Conservation (phyloP, 2,797 vertebrate species). For the Peromyscus aztecus region DNA sequence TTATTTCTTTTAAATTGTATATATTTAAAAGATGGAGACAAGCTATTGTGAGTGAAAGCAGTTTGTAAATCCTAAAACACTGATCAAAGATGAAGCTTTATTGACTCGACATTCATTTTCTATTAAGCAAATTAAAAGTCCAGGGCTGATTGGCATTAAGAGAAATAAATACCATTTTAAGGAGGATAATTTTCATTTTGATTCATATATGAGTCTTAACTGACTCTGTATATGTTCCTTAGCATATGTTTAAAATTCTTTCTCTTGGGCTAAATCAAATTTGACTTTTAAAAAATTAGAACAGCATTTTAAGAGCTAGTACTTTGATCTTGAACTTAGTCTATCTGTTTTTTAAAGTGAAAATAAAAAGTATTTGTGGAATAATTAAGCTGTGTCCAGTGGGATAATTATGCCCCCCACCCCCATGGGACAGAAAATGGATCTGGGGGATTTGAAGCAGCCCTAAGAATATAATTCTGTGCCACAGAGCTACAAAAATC, state of each 20-base stretch:
- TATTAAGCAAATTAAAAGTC: background rate
- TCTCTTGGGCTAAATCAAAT: conserved; percentile 12
- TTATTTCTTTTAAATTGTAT: background rate
- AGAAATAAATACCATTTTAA: background rate
- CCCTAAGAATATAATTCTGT: conserved; percentile 82
- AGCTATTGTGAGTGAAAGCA: background rate
- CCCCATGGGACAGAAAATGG: conserved; percentile 15
- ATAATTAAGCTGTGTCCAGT: conserved; percentile 47
- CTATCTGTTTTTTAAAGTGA: conserved; percentile 39
- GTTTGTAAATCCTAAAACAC: background rate
- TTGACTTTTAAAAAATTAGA: conserved; percentile 41
- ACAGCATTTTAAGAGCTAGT: conserved; percentile 47
- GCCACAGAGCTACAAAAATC: conserved; percentile 79
- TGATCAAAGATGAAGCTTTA: background rate
- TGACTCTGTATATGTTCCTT: background rate
- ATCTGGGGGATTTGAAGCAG: conserved; percentile 69
- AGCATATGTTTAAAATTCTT: background rate
- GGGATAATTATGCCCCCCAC: background rate
- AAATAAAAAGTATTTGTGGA: conserved; percentile 36
- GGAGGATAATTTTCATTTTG: background rate
- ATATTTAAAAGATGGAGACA: background rate
- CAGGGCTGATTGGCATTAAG: background rate
- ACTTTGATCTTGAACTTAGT: background rate
- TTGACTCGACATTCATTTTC: background rate
- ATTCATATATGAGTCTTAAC: background rate